Conservation (phyloP, 30 jellyfish, hydroid and myxozoan species). For the Nemopilema nomurai region DNA sequence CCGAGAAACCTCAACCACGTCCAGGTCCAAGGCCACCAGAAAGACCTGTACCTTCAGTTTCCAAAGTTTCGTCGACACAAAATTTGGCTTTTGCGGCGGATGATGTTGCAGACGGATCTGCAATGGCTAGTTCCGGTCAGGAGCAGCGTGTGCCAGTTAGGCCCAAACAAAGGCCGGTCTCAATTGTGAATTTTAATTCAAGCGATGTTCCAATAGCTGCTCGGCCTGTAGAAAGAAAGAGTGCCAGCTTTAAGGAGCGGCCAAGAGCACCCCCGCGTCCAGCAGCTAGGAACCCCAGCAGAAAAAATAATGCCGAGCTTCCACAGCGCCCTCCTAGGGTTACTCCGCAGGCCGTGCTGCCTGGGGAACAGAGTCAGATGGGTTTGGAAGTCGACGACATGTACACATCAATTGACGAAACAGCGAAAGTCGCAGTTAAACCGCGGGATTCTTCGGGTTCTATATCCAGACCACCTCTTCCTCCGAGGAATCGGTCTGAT, state of each 20-base stretch:
- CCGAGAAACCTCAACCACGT: neutral
- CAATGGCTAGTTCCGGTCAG: neutral
- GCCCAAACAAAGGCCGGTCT: conserved; percentile 44
- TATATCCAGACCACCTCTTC: neutral
- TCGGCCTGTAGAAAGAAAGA: neutral
- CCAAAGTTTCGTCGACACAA: conserved; percentile 14
- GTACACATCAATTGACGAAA: conserved; percentile 43
- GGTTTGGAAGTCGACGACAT: neutral
- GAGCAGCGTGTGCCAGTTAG: conserved; percentile 40
- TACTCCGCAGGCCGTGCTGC: conserved; percentile 1
- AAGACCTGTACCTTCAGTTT: conserved; percentile 11
- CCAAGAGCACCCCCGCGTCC: neutral
- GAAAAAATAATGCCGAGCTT: neutral
- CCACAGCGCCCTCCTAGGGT: conserved; percentile 33
- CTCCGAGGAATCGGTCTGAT: neutral
- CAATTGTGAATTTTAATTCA: neutral
- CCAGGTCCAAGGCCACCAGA: conserved; percentile 37
- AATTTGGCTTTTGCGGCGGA: neutral
- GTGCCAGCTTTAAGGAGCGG: neutral
- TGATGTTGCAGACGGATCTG: neutral
- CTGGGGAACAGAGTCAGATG: neutral
- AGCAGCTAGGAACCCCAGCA: neutral
- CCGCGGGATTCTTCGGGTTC: neutral
- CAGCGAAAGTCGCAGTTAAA: conserved; percentile 11
- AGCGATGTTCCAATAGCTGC: neutral